These are phyloP conservation scores for Porites lobata DNA, from an alignment of 92 coral and sea anemone species.

Conservation along the genomic window DNA sequence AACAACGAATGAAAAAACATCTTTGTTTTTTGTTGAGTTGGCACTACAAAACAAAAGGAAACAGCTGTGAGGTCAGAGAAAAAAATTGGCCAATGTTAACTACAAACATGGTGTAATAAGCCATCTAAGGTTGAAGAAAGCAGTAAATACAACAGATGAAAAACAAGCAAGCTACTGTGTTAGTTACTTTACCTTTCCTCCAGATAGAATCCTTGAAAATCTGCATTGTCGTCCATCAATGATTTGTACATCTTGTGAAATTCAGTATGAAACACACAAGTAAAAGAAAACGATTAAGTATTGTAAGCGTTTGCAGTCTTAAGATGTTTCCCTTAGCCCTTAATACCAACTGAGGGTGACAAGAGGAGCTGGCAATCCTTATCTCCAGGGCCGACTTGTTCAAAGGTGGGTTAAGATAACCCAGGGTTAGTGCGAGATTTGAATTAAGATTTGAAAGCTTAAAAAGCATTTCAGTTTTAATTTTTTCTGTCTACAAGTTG, in stretches of 20 bases:
- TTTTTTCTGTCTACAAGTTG: too few relatives aligned
- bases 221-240: constrained; percentile 18
- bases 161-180: neutral
- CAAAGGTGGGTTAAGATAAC: too few relatives aligned
- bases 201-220: constrained; percentile 41
- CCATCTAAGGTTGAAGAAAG: neutral
- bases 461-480: too few relatives aligned
- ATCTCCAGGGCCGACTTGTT: too few relatives aligned
- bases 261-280: constrained; percentile 21
- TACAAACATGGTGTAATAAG: neutral
- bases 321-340: too few relatives aligned
- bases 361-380: too few relatives aligned
- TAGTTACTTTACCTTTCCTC: constrained; percentile 9
- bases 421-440: too few relatives aligned
- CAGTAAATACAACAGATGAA: neutral
- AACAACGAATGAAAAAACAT: neutral
- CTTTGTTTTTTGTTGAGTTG: constrained; percentile 16
- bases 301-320: neutral
- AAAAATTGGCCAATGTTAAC: too few relatives aligned
- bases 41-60: constrained; percentile 3
- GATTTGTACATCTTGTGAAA: constrained; percentile 29
- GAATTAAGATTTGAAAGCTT: too few relatives aligned
- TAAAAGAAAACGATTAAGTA: neutral
- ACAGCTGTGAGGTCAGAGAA: neutral
- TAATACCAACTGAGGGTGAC: too few relatives aligned